phyloP scores from a whole-genome alignment of 2,113 vertebrate species.

The Sebastes schlegelii region DNA sequence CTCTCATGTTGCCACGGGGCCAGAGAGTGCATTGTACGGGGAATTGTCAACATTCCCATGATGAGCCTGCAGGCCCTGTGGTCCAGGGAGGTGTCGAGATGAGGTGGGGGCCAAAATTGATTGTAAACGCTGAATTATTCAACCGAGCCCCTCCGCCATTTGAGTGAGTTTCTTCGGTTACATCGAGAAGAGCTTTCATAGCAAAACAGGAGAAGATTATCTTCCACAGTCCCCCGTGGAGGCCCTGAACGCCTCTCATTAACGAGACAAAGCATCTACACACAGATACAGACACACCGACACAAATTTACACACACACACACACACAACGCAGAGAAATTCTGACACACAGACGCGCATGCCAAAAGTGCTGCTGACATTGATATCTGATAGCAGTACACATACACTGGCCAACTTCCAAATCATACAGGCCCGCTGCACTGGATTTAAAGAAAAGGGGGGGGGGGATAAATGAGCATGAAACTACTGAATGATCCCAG shows the following conservation, averaged over 20 bases:
- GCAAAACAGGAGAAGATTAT: conserved; percentile 87
- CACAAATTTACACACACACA: conserved; percentile 53
- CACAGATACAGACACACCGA: conserved; percentile 61
- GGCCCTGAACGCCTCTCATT: conserved; percentile 76
- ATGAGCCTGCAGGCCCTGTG: conserved; percentile 77
- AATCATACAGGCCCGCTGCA: conserved; percentile 33
- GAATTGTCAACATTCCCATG: conserved; percentile 86
- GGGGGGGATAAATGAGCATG: conserved; percentile 35
- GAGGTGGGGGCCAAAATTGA: conserved; percentile 83
- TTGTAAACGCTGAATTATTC: conserved; percentile 88
- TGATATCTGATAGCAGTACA: conserved; percentile 54
- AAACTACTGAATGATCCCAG: conserved; percentile 50
- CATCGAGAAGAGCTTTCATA: conserved; percentile 87
- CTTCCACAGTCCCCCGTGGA: conserved; percentile 80
- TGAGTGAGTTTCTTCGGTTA: conserved; percentile 87
- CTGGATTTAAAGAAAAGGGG: conserved; percentile 36
- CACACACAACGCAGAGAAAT: conserved; percentile 26
- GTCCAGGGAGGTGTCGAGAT: conserved; percentile 74
- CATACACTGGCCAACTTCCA: conserved; percentile 50
- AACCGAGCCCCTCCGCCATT: conserved; percentile 79
- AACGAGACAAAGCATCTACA: conserved; percentile 78
- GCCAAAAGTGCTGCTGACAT: conserved; percentile 56
- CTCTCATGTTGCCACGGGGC: conserved; percentile 78
- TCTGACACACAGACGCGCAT: conserved; percentile 52
- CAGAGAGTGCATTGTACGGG: conserved; percentile 73